These are phyloP conservation scores for Rhinella marina DNA, from an alignment of 2,797 vertebrate genomes.

Conservation along the genomic window DNA sequence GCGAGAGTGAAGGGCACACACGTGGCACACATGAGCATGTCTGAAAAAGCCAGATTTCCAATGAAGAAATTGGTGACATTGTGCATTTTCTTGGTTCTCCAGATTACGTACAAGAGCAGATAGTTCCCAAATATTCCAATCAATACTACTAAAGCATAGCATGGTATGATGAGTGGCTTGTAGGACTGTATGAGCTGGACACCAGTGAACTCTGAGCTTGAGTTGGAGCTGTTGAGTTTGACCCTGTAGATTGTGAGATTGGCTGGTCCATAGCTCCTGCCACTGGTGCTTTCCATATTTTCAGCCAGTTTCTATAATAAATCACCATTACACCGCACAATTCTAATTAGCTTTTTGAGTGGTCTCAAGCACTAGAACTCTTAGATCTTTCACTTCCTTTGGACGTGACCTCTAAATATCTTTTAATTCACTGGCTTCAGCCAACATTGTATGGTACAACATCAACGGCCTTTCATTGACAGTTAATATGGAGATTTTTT, in stretches of 20 bases:
- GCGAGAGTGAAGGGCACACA: slow-evolving; percentile 89
- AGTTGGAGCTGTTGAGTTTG: slow-evolving; percentile 71
- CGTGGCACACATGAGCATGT: slow-evolving; percentile 89
- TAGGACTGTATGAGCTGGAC: slow-evolving; percentile 87
- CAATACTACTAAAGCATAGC: slow-evolving; percentile 83
- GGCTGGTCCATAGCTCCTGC: background rate
- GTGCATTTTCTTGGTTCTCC: slow-evolving; percentile 88
- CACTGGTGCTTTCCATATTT: slow-evolving; percentile 58
- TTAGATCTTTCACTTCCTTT: background rate
- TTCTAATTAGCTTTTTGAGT: background rate
- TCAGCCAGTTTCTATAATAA: background rate
- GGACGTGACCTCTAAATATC: background rate
- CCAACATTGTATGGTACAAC: background rate
- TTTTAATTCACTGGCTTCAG: background rate
- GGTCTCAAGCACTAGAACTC: background rate
- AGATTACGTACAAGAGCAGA: slow-evolving; percentile 87
- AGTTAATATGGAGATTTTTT: background rate
- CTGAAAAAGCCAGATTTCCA: slow-evolving; percentile 88
- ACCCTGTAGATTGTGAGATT: slow-evolving; percentile 73
- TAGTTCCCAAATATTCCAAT: slow-evolving; percentile 86
- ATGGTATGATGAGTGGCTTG: slow-evolving; percentile 87
- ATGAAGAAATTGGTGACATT: slow-evolving; percentile 91
- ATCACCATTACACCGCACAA: background rate
- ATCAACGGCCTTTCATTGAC: background rate
- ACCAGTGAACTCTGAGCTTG: slow-evolving; percentile 78